Conservation (phyloP, 2,888 invertebrate genomes). For the Ichneumon xanthorius region DNA sequence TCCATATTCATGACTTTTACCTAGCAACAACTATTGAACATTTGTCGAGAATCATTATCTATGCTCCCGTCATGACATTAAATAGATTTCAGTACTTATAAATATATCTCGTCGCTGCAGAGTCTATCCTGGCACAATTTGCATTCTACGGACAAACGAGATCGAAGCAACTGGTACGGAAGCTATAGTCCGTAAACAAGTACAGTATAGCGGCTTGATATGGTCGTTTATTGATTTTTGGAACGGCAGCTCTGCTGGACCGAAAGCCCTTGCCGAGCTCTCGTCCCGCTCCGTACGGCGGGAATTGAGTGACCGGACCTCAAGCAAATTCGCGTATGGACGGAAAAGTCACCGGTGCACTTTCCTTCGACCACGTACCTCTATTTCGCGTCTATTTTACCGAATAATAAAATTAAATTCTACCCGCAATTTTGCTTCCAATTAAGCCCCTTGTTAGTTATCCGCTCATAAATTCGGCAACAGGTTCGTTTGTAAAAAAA, state of each 20-base stretch:
- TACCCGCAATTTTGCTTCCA: too few species aligned
- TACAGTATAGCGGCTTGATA: constrained; percentile 66
- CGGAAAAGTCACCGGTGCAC: constrained; percentile 34
- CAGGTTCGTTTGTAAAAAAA: too few species aligned
- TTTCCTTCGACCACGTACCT: background rate
- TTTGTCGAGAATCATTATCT: too few species aligned
- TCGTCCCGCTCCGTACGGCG: constrained; percentile 58
- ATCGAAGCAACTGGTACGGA: constrained; percentile 68
- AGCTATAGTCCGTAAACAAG: constrained; percentile 36
- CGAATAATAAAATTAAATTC: too few species aligned
- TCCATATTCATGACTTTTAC: too few species aligned
- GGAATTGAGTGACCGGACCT: constrained; percentile 68
- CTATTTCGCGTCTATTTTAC: background rate
- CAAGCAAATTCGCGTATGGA: constrained; percentile 75
- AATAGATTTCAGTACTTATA: background rate
- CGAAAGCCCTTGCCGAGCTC: constrained; percentile 68
- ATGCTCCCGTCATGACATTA: too few species aligned
- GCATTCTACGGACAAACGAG: constrained; percentile 55
- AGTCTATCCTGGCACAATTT: constrained; percentile 12
- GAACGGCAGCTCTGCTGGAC: constrained; percentile 71
- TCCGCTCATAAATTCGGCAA: too few species aligned
- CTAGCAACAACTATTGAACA: too few species aligned
- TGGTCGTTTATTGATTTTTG: constrained; percentile 77
- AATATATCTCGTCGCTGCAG: constrained; percentile 17
- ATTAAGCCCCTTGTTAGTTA: too few species aligned